Conservation (phyloP, 2,888 invertebrate genomes). For the Automeris io region DNA sequence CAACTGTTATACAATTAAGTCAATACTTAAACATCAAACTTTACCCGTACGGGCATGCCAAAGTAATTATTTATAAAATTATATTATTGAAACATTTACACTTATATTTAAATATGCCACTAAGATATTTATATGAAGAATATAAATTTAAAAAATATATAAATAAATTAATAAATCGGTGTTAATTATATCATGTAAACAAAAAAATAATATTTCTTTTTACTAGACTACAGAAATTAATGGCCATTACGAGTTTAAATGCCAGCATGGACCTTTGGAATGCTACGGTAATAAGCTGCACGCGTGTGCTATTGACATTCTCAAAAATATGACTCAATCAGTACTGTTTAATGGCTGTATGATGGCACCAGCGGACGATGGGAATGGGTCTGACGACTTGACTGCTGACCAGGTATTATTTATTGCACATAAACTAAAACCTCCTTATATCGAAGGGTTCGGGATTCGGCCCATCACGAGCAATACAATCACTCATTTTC, state of each 20-base stretch:
- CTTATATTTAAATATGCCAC: too few species aligned
- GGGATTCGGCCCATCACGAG: too few species aligned
- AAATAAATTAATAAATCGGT: too few species aligned
- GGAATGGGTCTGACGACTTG: constrained; percentile 30
- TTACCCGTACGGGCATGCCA: constrained; percentile 89
- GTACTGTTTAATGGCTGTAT: constrained; percentile 81
- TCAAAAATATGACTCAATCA: constrained; percentile 70
- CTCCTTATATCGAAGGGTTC: too few species aligned
- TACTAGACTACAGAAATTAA: constrained; percentile 20
- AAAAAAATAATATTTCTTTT: too few species aligned
- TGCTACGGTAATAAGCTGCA: constrained; percentile 88
- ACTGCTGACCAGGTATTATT: constrained; percentile 34
- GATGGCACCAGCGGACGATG: constrained; percentile 57
- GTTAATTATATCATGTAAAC: too few species aligned
- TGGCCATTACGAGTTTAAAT: constrained; percentile 68
- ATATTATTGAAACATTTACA: constrained; percentile 4
- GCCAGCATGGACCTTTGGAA: constrained; percentile 84
- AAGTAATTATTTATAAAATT: constrained; percentile 61
- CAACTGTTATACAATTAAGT: constrained; percentile 76
- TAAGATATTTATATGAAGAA: too few species aligned
- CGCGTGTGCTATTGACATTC: constrained; percentile 77
- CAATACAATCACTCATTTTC: too few species aligned
- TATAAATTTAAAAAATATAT: too few species aligned
- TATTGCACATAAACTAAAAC: neutral
- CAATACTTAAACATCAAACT: constrained; percentile 78